A percentile compares a stretch with the other conserved stretches of the same genome.
Conservation (phyloP, 2,888 invertebrate species). For the Apoderus coryli region DNA sequence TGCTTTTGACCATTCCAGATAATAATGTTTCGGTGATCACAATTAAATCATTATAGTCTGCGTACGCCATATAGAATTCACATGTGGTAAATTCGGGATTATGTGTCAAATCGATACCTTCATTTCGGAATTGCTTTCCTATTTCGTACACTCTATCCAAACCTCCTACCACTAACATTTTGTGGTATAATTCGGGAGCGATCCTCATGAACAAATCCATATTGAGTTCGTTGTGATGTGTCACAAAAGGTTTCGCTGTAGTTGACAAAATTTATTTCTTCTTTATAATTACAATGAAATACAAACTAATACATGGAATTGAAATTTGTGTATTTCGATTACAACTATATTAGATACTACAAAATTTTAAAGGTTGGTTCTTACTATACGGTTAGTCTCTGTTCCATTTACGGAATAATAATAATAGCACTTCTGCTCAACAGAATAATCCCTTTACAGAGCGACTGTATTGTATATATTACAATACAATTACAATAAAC, state of each 20-base stretch:
- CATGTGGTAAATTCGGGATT: constrained; percentile 99
- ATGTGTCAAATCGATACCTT: constrained; percentile 97
- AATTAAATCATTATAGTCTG: constrained; percentile 95
- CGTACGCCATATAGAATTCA: constrained; percentile 99
- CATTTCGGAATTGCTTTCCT: constrained; percentile 89
- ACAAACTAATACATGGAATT: no score
- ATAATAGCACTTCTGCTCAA: no score
- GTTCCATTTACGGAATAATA: no score
- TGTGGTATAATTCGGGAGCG: constrained; percentile 95
- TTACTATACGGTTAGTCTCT: no score
- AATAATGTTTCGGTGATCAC: constrained; percentile 80
- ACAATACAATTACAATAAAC: no score
- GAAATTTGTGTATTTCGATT: no score
- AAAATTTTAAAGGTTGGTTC: no score
- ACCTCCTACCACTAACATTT: constrained; percentile 97
- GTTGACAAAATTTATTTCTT: no score
- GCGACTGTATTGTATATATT: no score
- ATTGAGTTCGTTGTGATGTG: constrained; percentile 96
- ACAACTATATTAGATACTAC: no score
- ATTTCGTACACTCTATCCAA: constrained; percentile 78
- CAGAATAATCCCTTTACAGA: no score
- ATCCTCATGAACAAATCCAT: constrained; percentile 97
- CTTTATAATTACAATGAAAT: no score
- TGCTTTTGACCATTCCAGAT: constrained; percentile 86
- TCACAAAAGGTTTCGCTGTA: constrained; percentile 96